Conservation (phyloP, 2,113 vertebrate genomes). For the Hippocampus abdominalis region DNA sequence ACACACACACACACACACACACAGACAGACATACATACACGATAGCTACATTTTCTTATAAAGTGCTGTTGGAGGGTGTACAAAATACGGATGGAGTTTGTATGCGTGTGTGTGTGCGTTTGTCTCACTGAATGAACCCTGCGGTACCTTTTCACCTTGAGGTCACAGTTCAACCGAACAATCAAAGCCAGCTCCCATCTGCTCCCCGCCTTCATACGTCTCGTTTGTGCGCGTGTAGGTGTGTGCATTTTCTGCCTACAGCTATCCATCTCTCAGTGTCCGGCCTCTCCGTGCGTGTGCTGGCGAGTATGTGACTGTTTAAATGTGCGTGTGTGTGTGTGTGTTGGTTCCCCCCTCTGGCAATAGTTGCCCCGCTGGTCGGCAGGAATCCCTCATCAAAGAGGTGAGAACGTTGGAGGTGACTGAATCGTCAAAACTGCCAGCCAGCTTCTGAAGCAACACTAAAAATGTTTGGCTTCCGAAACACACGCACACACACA, state of each 20-base stretch:
- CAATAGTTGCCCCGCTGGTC: slow-evolving; percentile 46
- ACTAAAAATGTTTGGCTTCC: slow-evolving; percentile 10
- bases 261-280: slow-evolving; percentile 53
- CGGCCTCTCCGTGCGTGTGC: slow-evolving; percentile 36
- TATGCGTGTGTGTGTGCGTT: slow-evolving; percentile 31
- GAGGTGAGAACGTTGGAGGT: slow-evolving; percentile 50
- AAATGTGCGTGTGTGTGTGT: slow-evolving; percentile 31
- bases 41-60: slow-evolving; percentile 40
- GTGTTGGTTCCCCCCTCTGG: slow-evolving; percentile 39
- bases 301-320: slow-evolving; percentile 33
- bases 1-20: slow-evolving; percentile 13
- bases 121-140: slow-evolving; percentile 52
- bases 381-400: slow-evolving; percentile 65
- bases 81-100: slow-evolving; percentile 5
- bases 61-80: slow-evolving; percentile 39
- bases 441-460: slow-evolving; percentile 42
- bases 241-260: slow-evolving; percentile 34
- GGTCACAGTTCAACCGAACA: slow-evolving; percentile 71
- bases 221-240: slow-evolving; percentile 37
- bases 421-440: slow-evolving; percentile 53
- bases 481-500: slow-evolving; percentile 2
- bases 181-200: slow-evolving; percentile 72
- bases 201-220: slow-evolving; percentile 59
- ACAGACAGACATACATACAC: neutral
- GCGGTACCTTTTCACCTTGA: slow-evolving; percentile 62